Conservation (phyloP, 2,113 vertebrate species). For the Herpetotheres cachinnans region DNA sequence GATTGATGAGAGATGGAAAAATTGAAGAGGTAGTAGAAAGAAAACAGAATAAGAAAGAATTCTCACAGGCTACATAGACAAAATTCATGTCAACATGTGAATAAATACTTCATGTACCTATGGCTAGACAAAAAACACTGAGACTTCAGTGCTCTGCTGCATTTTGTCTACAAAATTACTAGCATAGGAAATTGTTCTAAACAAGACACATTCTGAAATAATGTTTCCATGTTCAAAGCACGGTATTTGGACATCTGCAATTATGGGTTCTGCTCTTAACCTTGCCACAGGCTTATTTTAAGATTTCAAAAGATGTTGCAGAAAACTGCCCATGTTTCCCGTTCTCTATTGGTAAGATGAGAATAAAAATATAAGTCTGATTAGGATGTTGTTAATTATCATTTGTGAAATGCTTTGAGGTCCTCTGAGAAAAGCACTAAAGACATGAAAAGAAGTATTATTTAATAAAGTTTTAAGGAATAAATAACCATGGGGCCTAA, state of each 20-base stretch:
- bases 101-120: constrained; percentile 51
- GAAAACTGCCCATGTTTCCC: neutral
- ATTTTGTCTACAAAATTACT: constrained; percentile 14
- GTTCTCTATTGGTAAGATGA: neutral
- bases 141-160: constrained; percentile 2
- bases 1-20: constrained; percentile 61
- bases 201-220: neutral
- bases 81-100: constrained; percentile 47
- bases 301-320: neutral
- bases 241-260: neutral
- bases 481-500: neutral
- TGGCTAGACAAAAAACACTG: neutral
- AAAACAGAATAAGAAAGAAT: constrained; percentile 54
- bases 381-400: neutral
- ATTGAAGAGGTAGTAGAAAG: constrained; percentile 12
- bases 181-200: constrained; percentile 2
- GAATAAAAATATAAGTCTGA: neutral
- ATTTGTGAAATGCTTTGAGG: neutral
- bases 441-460: neutral
- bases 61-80: constrained; percentile 36
- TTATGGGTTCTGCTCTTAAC: neutral
- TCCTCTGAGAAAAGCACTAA: neutral
- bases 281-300: neutral
- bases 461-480: neutral
- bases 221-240: neutral